Evolutionary conservation across 2,797 vertebrate species (phyloP), one percentile per base, ranked within the genome.

Genomic region (Apogon talboti): DNA sequence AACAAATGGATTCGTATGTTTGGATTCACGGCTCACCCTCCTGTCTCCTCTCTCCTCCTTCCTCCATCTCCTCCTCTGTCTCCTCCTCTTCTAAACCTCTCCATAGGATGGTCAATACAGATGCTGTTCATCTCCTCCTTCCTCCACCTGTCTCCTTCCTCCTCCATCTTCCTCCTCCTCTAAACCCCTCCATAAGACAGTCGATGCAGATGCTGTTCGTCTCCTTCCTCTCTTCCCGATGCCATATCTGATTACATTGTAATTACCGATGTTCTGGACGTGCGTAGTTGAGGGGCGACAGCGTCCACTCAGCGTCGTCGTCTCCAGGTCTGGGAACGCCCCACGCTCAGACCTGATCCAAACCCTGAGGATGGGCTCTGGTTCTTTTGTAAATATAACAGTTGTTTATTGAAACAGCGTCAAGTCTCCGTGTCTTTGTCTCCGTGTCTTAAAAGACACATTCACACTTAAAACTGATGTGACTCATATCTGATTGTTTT

Each of bases 161-260:
- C n/a, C n/a, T n/a, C n/a, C n/a, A n/a, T 15, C 38, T n/a, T 33
- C 37, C 58, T 45, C 16, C 8, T 45, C 11, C 18, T 42, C 2
- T 33, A 14, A 9, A 40, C 63, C 42, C 56, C 61, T 45, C 71
- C 67, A 51, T 59, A 24, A 57, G 56, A 84, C 84, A 74, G 79
- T 75, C 42, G 63, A 41, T 74, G 24, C 24, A 28, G 24, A 28
- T 28, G 24, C 24, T 28, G 6, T 28, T 28, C 24, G 6, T 5
- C 24, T 51, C 11, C 51, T 43, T 45, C 48, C 71, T n/a, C 43
- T 59, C 14, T 40, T 68, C 66, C 77, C 79, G 68, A 87, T 81
- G 82, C 82, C 83, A 85, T 87, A 86, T 88, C 76, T 81, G 81
- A 87, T 91, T 88, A 87, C 84, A 83, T 78, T 85, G 81, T 87